Evolutionary conservation across 2,113 vertebrate genomes (phyloP).

Genomic region (Oceanites oceanicus): DNA sequence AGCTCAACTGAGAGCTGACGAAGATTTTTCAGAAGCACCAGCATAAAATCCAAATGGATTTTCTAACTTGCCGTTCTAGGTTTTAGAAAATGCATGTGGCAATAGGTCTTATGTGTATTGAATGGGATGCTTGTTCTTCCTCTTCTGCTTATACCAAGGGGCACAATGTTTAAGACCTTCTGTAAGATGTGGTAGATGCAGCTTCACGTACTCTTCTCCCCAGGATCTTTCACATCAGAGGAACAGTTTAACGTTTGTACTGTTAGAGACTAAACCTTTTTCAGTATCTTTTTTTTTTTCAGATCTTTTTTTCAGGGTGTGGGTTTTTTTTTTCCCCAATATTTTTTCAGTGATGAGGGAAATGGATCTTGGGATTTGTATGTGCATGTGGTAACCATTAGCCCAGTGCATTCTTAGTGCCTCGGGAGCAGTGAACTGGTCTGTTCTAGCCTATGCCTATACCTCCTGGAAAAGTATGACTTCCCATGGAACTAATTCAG

Average conservation of each 20-base stretch:
- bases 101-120: not conserved
- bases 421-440: not conserved
- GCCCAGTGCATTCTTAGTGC: not conserved
- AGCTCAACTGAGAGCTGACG: not conserved
- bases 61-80: not conserved
- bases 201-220: not conserved
- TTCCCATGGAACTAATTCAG: not conserved
- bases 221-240: not conserved
- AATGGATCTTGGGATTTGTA: not conserved
- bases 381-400: not conserved
- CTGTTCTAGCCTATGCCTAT: not conserved
- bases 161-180: not conserved
- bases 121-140: not conserved
- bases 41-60: not conserved
- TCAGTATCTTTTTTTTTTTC: not conserved
- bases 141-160: not conserved
- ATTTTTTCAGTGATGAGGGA: not conserved
- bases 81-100: not conserved
- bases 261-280: not conserved
- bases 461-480: not conserved
- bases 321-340: no score
- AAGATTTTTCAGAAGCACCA: not conserved
- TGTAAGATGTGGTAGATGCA: not conserved
- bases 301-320: no score
- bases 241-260: not conserved